Percentiles rank a stretch among this genome's conserved stretches.
phyloP scores from a whole-genome alignment of 2,113 vertebrate genomes.

The Callochromis pleurospilus region DNA sequence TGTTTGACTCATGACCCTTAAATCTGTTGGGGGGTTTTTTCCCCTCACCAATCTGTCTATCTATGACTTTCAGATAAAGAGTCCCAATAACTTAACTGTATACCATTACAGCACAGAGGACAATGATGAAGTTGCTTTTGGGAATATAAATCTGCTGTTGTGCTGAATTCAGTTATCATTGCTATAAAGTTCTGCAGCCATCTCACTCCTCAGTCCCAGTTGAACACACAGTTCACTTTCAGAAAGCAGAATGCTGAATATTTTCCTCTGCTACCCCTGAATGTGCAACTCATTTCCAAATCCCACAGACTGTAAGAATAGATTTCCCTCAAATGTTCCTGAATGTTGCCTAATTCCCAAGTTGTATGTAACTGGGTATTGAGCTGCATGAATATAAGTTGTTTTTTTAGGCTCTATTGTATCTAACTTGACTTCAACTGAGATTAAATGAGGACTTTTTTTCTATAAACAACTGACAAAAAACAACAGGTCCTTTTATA shows the following conservation, averaged over 20 bases:
- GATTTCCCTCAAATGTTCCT: not conserved
- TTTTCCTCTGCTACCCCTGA: not conserved
- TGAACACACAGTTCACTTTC: not conserved
- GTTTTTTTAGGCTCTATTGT: not conserved
- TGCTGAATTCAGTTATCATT: not conserved
- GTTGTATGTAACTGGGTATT: not conserved
- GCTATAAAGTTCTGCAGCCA: not conserved
- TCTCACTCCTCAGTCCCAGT: not conserved
- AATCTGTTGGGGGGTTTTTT: not conserved
- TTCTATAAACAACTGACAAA: not conserved
- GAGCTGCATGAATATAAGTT: not conserved
- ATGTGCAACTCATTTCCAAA: not conserved
- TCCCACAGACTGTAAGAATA: not conserved
- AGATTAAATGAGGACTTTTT: constrained; percentile 6
- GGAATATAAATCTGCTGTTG: not conserved
- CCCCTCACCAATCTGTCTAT: constrained; percentile 36
- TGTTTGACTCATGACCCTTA: constrained; percentile 57
- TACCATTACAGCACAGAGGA: not conserved
- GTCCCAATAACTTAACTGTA: constrained; percentile 31
- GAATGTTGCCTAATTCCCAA: not conserved
- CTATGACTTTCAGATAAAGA: constrained; percentile 37
- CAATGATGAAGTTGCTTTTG: not conserved
- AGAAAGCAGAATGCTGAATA: not conserved
- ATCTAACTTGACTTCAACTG: not conserved
- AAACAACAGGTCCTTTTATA: not conserved